Conservation (phyloP, 1,140 invertebrate genomes). For the Drosophila ogumai region DNA sequence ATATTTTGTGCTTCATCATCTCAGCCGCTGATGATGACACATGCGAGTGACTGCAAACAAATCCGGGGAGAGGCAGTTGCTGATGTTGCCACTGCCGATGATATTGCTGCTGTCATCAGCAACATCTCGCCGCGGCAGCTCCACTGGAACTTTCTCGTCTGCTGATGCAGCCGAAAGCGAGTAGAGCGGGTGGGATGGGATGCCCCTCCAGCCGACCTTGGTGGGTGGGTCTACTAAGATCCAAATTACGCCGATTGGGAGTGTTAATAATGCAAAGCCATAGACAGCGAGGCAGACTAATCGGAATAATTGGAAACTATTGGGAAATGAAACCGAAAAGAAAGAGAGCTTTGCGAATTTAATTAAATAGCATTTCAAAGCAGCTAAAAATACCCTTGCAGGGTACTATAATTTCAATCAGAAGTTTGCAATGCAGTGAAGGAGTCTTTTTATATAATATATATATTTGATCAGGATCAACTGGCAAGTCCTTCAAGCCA, state of each 20-base stretch:
- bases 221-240: neutral
- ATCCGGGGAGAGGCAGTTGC: conserved; percentile 29
- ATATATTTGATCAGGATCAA: too few relatives aligned
- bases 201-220: conserved; percentile 33
- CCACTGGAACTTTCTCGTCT: conserved; percentile 38
- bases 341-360: too few relatives aligned
- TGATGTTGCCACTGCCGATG: conserved; percentile 46
- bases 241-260: conserved; percentile 33
- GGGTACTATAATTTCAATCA: too few relatives aligned
- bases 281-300: conserved; percentile 22
- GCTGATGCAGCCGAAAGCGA: conserved; percentile 27
- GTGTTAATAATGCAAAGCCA: conserved; percentile 46
- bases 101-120: conserved; percentile 76
- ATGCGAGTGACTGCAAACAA: conserved; percentile 80
- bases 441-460: too few relatives aligned
- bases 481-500: too few relatives aligned
- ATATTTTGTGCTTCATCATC: conserved; percentile 75
- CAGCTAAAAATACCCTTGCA: too few relatives aligned
- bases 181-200: conserved; percentile 4
- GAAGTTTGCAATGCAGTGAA: too few relatives aligned
- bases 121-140: conserved; percentile 45
- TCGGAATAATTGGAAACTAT: conserved; percentile 16
- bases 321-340: neutral
- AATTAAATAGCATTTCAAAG: neutral
- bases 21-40: conserved; percentile 72